A percentile compares a stretch with the other conserved stretches of the same genome.
phyloP scores from a whole-genome alignment of 2,888 invertebrate species.

The Callimorpha dominula region DNA sequence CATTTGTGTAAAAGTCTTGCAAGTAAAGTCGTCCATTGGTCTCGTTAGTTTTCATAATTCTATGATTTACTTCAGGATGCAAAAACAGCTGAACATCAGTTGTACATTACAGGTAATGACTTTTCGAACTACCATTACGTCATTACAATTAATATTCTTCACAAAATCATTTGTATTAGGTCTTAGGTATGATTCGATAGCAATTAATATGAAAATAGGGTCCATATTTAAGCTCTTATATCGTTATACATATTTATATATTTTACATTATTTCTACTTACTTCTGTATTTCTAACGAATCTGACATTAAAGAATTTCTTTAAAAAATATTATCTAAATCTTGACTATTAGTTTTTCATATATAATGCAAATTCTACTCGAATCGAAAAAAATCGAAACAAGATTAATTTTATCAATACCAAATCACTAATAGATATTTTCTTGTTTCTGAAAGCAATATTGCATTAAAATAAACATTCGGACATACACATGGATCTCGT shows the following conservation, averaged over 20 bases:
- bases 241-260: conserved; percentile 1
- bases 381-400: no score
- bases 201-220: conserved; percentile 16
- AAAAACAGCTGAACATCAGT: neutral
- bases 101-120: no score
- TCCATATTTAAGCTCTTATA: conserved; percentile 19
- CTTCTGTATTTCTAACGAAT: neutral
- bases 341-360: no score
- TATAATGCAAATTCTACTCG: no score
- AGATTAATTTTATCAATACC: no score
- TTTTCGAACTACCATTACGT: neutral
- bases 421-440: no score
- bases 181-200: conserved; percentile 1
- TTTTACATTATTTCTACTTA: conserved; percentile 4
- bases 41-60: neutral
- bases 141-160: neutral
- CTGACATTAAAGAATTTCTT: neutral
- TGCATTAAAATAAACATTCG: no score
- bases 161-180: conserved; percentile 2
- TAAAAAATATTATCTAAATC: neutral
- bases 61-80: neutral
- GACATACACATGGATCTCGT: no score
- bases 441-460: no score
- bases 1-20: neutral
- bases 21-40: neutral